These are phyloP conservation scores for Lutraria lutraria DNA, from an alignment of 2,888 invertebrate genomes.

Conservation along the genomic window DNA sequence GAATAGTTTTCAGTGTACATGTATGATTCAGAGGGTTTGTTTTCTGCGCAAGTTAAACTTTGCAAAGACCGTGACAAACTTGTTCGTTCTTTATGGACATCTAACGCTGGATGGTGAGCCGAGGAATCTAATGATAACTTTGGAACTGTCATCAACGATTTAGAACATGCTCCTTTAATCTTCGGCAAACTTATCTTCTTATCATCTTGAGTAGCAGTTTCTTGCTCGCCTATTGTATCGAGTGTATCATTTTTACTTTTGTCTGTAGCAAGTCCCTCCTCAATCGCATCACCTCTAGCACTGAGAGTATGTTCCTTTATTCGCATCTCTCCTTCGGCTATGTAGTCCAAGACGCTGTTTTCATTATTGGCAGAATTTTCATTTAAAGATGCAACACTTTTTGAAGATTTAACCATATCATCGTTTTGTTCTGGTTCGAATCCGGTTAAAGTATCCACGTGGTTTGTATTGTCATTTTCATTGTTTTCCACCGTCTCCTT, in stretches of 20 bases:
- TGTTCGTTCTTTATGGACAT: conserved; percentile 48
- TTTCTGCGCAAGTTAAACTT: conserved; percentile 26
- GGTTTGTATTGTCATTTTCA: background rate
- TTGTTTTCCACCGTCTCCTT: background rate
- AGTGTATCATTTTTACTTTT: background rate
- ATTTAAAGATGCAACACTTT: conserved; percentile 5
- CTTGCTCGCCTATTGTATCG: conserved; percentile 9
- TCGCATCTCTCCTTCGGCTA: conserved; percentile 29
- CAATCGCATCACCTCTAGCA: background rate
- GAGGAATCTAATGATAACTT: conserved; percentile 54
- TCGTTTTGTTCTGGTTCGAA: background rate
- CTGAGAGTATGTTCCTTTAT: conserved; percentile 7
- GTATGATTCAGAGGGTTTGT: background rate
- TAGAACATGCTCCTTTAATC: conserved; percentile 16
- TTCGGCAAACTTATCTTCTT: conserved; percentile 20
- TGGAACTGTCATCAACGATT: conserved; percentile 51
- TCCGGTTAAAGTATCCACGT: background rate
- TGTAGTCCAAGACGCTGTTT: conserved; percentile 34
- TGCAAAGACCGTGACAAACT: conserved; percentile 60
- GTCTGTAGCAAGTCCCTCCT: background rate
- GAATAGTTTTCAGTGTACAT: background rate
- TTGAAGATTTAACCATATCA: background rate
- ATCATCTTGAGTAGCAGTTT: background rate
- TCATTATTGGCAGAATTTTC: conserved; percentile 33
- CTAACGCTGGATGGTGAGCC: conserved; percentile 36